Base-by-base conservation (phyloP, 2,113 vertebrate species). In the Zingel zingel region DNA sequence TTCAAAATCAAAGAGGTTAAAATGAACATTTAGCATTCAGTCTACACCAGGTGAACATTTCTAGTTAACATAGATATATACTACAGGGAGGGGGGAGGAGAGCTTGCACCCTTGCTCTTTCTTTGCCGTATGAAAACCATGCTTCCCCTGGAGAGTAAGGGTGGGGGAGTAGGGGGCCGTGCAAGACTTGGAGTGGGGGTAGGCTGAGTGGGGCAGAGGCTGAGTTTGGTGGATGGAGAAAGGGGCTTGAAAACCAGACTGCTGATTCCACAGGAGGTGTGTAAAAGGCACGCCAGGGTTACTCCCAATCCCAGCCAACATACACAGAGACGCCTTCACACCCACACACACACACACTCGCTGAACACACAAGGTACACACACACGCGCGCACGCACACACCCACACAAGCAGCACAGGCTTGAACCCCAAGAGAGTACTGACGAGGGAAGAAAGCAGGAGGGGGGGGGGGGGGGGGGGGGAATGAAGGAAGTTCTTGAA, bases 241-340 rank as follows among this genome's bases (percentile, higher is more conserved):
- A 74, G 81, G 90, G 77, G 86, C 86, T 92, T 86, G 77, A 90
- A 86, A 90, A 92, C 91, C 92, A 86, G 91, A 94, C 89, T 92
- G 90, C 90, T 89, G 86, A 91, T 92, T 92, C 90, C 91, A 93
- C 88, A 88, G 89, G 88, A 89, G 90, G 90, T 93, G 92, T 94
- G 93, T 94, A 93, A 93, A 96, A 95, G 95, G 93, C 94, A 95
- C 93, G 86, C 94, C 90, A 90, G 93, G 93, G 91, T 94, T 87
- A 92, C 90, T 94, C 95, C 95, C 93, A 85, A 87, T 94, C 92
- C 89, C 91, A 95, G 92, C 93, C 91, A 91, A 85, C 91, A 82
- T 74, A 89, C 92, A 85, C 83, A 93, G 77, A 88, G 83, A 93
- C 92, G 82, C 89, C 89, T 92, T 86, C 83, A 87, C 88, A 88